Percentiles rank a stretch among this genome's conserved stretches.
Evolutionary conservation across 2,888 invertebrate species (phyloP).

Genomic region (Drosophila pseudotakahashii): DNA sequence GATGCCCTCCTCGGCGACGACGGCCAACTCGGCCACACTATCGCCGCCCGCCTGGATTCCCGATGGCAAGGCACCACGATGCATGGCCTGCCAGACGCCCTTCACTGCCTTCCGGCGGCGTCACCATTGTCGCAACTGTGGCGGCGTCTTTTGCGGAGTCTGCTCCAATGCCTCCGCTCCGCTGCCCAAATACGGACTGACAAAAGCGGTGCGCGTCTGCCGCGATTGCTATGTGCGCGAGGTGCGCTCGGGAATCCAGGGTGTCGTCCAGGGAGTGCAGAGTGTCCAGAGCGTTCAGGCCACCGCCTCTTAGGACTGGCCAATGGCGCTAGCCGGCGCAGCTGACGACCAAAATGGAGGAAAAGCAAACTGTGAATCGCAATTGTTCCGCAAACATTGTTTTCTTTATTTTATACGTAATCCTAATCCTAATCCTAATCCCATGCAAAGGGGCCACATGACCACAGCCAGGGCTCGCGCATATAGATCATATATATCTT

Average conservation of each 20-base stretch:
- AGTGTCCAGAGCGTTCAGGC: conserved; percentile 57
- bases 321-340: conserved; percentile 59
- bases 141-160: conserved; percentile 95
- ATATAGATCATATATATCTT: conserved; percentile 36
- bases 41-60: conserved; percentile 96
- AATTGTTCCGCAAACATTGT: conserved; percentile 60
- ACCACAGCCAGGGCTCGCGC: conserved; percentile 15
- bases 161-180: conserved; percentile 97
- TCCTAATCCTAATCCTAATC: conserved; percentile 17
- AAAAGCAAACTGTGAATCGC: conserved; percentile 78
- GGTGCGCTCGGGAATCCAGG: conserved; percentile 46
- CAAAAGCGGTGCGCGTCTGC: conserved; percentile 97
- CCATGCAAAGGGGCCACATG: conserved; percentile 32
- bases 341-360: conserved; percentile 47
- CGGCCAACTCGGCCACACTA: conserved; percentile 60
- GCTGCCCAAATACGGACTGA: conserved; percentile 95
- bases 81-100: conserved; percentile 95
- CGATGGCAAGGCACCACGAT: conserved; percentile 94
- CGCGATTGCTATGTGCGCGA: conserved; percentile 83
- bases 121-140: conserved; percentile 99
- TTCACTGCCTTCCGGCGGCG: conserved; percentile 98
- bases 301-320: conserved; percentile 75
- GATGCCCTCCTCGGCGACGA: conserved; percentile 47
- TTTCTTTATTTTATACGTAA: conserved; percentile 57
- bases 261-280: conserved; percentile 17